Evolutionary conservation across 2,888 invertebrate species (phyloP).

Genomic region (Latheticus oryzae): DNA sequence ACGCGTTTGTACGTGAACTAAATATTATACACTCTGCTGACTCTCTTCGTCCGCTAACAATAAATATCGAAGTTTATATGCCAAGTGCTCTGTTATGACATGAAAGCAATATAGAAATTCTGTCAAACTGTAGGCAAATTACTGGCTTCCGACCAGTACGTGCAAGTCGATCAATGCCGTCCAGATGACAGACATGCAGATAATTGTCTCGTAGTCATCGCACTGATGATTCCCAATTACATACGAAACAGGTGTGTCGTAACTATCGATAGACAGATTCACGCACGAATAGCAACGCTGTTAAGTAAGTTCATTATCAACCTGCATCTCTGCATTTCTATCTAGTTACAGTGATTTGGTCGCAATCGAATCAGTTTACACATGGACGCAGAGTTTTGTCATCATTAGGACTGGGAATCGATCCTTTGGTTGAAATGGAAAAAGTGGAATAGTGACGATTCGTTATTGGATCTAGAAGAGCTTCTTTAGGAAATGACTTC

Average conservation of each 20-base stretch:
- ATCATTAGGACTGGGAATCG: slow-evolving; percentile 28
- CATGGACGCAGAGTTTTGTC: slow-evolving; percentile 23
- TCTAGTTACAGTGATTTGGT: slow-evolving; percentile 26
- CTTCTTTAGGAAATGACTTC: slow-evolving; percentile 15
- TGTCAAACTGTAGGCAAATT: too few relatives aligned
- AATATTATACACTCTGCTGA: slow-evolving; percentile 27
- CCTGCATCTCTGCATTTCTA: slow-evolving; percentile 11
- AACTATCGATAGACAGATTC: slow-evolving; percentile 2
- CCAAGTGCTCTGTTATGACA: background rate
- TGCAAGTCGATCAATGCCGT: background rate
- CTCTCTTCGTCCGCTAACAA: slow-evolving; percentile 18
- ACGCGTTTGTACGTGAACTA: slow-evolving; percentile 26
- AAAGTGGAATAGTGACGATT: slow-evolving; percentile 22
- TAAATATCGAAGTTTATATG: slow-evolving; percentile 26
- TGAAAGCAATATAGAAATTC: slow-evolving; percentile 9
- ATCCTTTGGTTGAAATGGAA: slow-evolving; percentile 9
- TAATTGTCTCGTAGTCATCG: too few relatives aligned
- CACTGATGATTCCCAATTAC: too few relatives aligned
- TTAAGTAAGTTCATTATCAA: slow-evolving; percentile 4
- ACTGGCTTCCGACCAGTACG: background rate
- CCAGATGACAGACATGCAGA: too few relatives aligned
- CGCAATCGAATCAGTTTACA: slow-evolving; percentile 24
- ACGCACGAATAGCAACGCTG: background rate
- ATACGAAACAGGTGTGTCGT: slow-evolving; percentile 5
- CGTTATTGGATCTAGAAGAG: slow-evolving; percentile 15